Evolutionary conservation across 2,888 invertebrate genomes (phyloP), one percentile per base, ranked within the genome.

Genomic region (Dryomyza anilis): DNA sequence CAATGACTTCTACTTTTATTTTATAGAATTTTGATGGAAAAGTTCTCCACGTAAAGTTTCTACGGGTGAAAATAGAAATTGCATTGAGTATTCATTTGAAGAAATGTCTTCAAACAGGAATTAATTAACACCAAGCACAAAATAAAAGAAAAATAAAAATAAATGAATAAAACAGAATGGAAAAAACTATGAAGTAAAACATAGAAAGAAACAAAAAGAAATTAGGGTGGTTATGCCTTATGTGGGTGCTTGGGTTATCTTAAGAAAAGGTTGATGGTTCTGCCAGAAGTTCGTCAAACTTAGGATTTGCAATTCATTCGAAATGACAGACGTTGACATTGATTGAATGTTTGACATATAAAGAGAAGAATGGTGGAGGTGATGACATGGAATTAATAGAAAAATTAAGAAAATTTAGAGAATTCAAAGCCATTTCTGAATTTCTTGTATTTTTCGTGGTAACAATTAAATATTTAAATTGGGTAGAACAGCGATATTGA

Each of bases 81-180:
- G 36, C 33, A 19, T 6, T 19, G 33, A 69, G 67, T 72, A 71
- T 77, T 72, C 70, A 75, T 77, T 74, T 76, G 73, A 73, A 74
- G 73, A 78, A 75, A 74, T 76, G 74, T 76, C 77, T 81, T 78
- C 75, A 81, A 81, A 81, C 78, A 77, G 74, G 81, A 82, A 81
- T 81, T 81, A 81, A 81, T 81, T 81, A 81, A 80, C 79, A 78
- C 74, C 72, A 66, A 23, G 19, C 30, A 39, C 10, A 16, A 50
- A 63, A n/a, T n/a, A n/a, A n/a, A n/a, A n/a, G n/a, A n/a, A n/a
- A n/a, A n/a, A n/a, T n/a, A n/a, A n/a, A n/a, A n/a, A n/a, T n/a
- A n/a, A n/a, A n/a, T n/a, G n/a, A n/a, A n/a, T n/a, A n/a, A n/a
- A n/a, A n/a, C n/a, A 59, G 39, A 56, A 45, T 30, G 43, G 29